Conservation (phyloP, 2,113 vertebrate genomes). For the Charina bottae region DNA sequence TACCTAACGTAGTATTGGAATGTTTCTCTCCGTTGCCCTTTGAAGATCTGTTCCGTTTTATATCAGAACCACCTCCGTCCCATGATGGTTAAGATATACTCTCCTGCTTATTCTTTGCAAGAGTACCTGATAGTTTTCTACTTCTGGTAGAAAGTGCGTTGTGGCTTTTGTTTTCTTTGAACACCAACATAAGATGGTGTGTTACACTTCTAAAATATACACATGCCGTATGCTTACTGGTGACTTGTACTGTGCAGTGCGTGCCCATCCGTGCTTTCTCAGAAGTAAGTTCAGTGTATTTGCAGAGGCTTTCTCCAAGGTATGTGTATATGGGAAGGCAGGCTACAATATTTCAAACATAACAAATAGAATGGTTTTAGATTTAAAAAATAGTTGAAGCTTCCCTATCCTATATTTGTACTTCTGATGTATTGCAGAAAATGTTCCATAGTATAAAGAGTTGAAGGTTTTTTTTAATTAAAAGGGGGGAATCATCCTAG, state of each 20-base stretch:
- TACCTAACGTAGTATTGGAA: background rate
- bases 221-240: background rate
- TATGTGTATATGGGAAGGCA: background rate
- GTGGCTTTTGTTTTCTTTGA: background rate
- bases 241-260: background rate
- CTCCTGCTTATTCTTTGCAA: background rate
- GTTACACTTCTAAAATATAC: constrained; percentile 4
- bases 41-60: background rate
- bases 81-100: background rate
- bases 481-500: background rate
- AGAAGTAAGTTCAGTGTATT: background rate
- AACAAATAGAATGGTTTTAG: constrained; percentile 3
- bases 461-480: background rate
- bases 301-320: background rate
- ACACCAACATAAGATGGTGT: background rate
- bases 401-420: background rate
- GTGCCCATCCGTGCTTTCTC: background rate
- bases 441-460: background rate
- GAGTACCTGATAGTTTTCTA: background rate
- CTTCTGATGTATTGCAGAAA: background rate
- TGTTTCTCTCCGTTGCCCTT: background rate
- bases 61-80: background rate
- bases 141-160: background rate
- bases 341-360: background rate
- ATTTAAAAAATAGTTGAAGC: background rate